Conservation (phyloP, 2,888 invertebrate species). For the Lobophora halterata region DNA sequence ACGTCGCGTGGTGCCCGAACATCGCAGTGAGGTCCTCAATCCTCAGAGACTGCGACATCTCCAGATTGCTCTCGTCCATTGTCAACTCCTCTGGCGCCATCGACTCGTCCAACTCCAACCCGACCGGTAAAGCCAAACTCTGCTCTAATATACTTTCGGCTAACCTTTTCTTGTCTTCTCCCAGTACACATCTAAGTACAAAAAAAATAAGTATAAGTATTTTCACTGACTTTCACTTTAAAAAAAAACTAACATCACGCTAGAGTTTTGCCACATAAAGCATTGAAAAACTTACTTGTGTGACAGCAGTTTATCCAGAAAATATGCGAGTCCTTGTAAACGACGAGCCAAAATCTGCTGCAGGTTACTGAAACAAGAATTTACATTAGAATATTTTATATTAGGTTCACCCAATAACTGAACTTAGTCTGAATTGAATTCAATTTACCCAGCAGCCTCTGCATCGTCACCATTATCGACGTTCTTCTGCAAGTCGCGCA, state of each 20-base stretch:
- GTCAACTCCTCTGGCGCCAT: constrained; percentile 70
- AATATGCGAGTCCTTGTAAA: constrained; percentile 84
- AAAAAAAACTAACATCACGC: too few species aligned
- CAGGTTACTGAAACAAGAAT: constrained; percentile 60
- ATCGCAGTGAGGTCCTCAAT: constrained; percentile 72
- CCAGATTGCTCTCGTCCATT: constrained; percentile 69
- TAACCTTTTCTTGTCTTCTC: constrained; percentile 72
- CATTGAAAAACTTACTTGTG: constrained; percentile 73
- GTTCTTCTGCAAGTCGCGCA: constrained; percentile 62
- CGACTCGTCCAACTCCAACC: constrained; percentile 70
- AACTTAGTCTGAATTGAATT: neutral
- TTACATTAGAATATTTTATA: neutral
- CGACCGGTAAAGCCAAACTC: constrained; percentile 72
- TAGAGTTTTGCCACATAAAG: too few species aligned
- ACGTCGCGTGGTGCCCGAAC: constrained; percentile 69
- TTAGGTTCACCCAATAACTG: too few species aligned
- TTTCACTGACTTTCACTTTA: too few species aligned
- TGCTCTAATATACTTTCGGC: constrained; percentile 75
- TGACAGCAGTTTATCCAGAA: constrained; percentile 82
- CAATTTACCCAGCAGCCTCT: constrained; percentile 49
- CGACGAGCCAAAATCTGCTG: constrained; percentile 79
- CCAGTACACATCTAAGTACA: constrained; percentile 68
- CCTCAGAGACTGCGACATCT: constrained; percentile 66
- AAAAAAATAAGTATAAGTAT: constrained; percentile 1
- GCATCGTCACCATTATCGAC: constrained; percentile 52